phyloP scores from a whole-genome alignment of 2,888 invertebrate genomes.

The Drosophila leonis region DNA sequence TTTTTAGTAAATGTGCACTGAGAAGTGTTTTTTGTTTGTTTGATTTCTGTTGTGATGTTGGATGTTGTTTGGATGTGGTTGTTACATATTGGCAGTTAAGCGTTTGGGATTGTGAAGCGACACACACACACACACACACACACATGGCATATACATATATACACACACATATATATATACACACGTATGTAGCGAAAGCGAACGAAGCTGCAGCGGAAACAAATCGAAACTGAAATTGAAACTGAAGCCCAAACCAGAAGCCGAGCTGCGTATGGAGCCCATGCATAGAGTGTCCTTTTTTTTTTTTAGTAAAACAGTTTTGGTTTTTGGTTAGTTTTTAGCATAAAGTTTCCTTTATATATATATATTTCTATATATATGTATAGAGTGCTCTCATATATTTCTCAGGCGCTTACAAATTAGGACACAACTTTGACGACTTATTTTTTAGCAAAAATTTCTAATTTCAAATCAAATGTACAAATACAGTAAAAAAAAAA shows the following conservation, averaged over 20 bases:
- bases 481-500: slow-evolving; percentile 7
- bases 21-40: slow-evolving; percentile 12
- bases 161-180: slow-evolving; percentile 8
- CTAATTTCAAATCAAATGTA: slow-evolving; percentile 25
- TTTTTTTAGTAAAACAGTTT: slow-evolving; percentile 74
- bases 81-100: slow-evolving; percentile 48
- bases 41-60: slow-evolving; percentile 26
- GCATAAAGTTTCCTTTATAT: slow-evolving; percentile 55
- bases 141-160: not conserved
- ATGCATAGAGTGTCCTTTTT: not conserved
- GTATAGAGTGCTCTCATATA: slow-evolving; percentile 49
- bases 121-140: slow-evolving; percentile 52
- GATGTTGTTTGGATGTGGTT: slow-evolving; percentile 44
- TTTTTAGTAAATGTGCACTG: slow-evolving; percentile 39
- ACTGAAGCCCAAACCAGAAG: slow-evolving; percentile 53
- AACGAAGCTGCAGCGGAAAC: slow-evolving; percentile 30
- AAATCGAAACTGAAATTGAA: slow-evolving; percentile 6
- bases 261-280: slow-evolving; percentile 26
- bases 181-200: slow-evolving; percentile 12
- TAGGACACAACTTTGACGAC: slow-evolving; percentile 53
- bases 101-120: slow-evolving; percentile 46
- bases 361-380: slow-evolving; percentile 31
- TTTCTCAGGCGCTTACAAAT: slow-evolving; percentile 58
- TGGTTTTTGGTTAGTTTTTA: slow-evolving; percentile 68
- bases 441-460: slow-evolving; percentile 36